Conservation (phyloP, 1,140 invertebrate genomes). For the Caenorhabditis elegans region WBcel235 BX284602.5:10492001-10492500, state of each 20-base stretch:
- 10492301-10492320: slow-evolving; percentile 50
- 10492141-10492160: slow-evolving; percentile 94
- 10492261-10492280: not conserved
- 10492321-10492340: slow-evolving; percentile 74
- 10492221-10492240: slow-evolving; percentile 88
- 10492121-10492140: slow-evolving; percentile 98
- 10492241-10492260: slow-evolving; percentile 55
- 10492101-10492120: slow-evolving; percentile 74
- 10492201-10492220: slow-evolving; percentile 87
- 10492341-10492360: slow-evolving; percentile 98
- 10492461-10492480: slow-evolving; percentile 95
- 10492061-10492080: slow-evolving; percentile 75
- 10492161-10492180: slow-evolving; percentile 92
- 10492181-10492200: slow-evolving; percentile 87
- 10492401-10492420: slow-evolving; percentile 90
- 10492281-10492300: not conserved
- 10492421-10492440: slow-evolving; percentile 87
- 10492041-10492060: slow-evolving; percentile 93
- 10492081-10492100: slow-evolving; percentile 92
- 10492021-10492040: slow-evolving; percentile 69
- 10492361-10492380: slow-evolving; percentile 91
- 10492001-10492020: slow-evolving; percentile 49
- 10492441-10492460: slow-evolving; percentile 83
- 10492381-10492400: slow-evolving; percentile 79
- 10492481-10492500: slow-evolving; percentile 78